phyloP scores from a whole-genome alignment of 37 sponge, comb jelly and placozoan genomes.

The Cliona cf. orientalis region DNA sequence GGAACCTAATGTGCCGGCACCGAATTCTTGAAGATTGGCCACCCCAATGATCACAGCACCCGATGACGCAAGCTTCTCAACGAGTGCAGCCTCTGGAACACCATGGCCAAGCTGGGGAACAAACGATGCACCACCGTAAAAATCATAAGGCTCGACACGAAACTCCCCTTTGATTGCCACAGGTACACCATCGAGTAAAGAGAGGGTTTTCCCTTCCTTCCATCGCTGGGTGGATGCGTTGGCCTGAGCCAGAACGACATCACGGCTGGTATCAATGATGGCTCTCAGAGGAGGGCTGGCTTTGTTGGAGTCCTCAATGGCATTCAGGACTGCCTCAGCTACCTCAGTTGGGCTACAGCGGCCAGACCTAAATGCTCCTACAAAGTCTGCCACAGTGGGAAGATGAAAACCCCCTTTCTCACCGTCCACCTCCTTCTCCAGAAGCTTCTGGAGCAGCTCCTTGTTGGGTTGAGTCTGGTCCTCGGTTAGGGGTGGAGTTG shows the following conservation, averaged over 20 bases:
- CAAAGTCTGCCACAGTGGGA: slow-evolving; percentile 52
- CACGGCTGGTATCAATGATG: slow-evolving; percentile 47
- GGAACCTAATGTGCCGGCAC: slow-evolving; percentile 85
- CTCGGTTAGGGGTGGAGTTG: neutral
- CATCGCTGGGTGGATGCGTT: slow-evolving; percentile 80
- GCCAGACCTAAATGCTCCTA: slow-evolving; percentile 35
- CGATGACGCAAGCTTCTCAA: slow-evolving; percentile 59
- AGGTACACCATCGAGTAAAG: slow-evolving; percentile 86
- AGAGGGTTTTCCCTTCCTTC: slow-evolving; percentile 72
- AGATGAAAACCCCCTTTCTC: slow-evolving; percentile 5
- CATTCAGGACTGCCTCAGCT: slow-evolving; percentile 41
- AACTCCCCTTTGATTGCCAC: slow-evolving; percentile 85
- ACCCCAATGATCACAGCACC: slow-evolving; percentile 90
- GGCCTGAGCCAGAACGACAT: slow-evolving; percentile 68
- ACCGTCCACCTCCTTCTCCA: neutral
- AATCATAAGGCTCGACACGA: slow-evolving; percentile 53
- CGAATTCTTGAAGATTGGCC: slow-evolving; percentile 92
- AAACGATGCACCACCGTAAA: slow-evolving; percentile 42
- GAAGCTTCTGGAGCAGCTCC: neutral
- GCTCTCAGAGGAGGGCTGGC: slow-evolving; percentile 68
- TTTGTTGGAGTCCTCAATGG: slow-evolving; percentile 49
- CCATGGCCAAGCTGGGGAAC: slow-evolving; percentile 24
- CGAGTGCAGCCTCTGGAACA: slow-evolving; percentile 41
- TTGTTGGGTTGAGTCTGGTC: slow-evolving; percentile 4
- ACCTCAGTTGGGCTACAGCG: slow-evolving; percentile 47